Base-by-base conservation (phyloP, 1,140 invertebrate genomes). In the Drosophila pruinosa region DNA sequence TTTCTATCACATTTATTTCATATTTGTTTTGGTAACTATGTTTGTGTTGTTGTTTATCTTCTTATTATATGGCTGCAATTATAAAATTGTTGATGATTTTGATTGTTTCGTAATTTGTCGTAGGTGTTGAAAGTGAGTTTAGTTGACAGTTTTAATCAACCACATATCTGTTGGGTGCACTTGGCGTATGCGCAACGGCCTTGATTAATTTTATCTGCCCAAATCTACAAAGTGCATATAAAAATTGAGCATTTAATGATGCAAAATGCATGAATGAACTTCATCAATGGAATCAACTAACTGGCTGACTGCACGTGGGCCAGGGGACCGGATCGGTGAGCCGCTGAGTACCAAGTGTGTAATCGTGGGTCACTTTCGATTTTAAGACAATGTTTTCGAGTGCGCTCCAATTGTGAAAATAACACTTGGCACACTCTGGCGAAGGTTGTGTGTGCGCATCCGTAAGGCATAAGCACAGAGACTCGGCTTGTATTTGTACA, bases 331-430 rank as follows among this genome's bases (percentile, higher is more conserved):
- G 28, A n/a, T n/a, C n/a, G n/a, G 6, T 36, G 4, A 36, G 15
- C 48, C 12, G 28, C 31, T 71, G 71, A 65, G 45, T 56, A 36
- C 47, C 53, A 64, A 78, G 71, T 64, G 53, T 61, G 71, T 72
- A 75, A 88, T 86, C 78, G 82, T 86, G 82, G 82, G 74, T 88
- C 82, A 86, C 82, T 86, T 86, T 86, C 82, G 82, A 72, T 88
- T 86, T 82, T 67, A 54, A 72, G 63, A 48, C 82, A 77, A 41
- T 63, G 39, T 48, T 48, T 63, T 86, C 43, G 73, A 88, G 81
- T 75, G 75, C 67, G 82, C 82, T 86, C 78, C 82, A 86, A 81
- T 86, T 78, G 82, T 86, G 82, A 88, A 86, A 88, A 86, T 85
- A 88, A 81, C 81, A 85, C 81, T 85, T 85, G 81, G 77, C 73